A percentile compares a stretch with the other conserved stretches of the same genome.
These are phyloP conservation scores for Polyommatus iphigenia DNA, from an alignment of 2,888 invertebrate species.

Conservation along the genomic window DNA sequence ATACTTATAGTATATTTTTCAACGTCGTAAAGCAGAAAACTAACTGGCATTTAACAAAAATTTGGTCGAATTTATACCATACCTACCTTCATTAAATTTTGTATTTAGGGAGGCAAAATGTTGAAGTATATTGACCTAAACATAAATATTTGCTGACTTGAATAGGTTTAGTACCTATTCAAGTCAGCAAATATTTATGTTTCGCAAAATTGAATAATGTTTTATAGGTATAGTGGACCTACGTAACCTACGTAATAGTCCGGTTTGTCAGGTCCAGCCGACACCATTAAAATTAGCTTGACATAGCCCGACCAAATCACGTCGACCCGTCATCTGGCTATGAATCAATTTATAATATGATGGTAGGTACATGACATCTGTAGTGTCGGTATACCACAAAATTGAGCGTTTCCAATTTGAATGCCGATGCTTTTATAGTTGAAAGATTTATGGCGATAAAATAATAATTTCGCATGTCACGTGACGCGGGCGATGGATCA, in stretches of 20 bases:
- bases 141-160: not conserved
- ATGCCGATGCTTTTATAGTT: conserved; percentile 6
- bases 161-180: no score
- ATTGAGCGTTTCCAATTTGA: not conserved
- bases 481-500: conserved; percentile 8
- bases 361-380: no score
- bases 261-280: no score
- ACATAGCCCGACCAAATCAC: no score
- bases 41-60: not conserved
- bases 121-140: not conserved
- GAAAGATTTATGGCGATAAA: conserved; percentile 5
- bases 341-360: no score
- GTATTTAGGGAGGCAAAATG: not conserved
- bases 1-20: not conserved
- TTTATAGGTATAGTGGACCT: no score
- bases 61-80: not conserved
- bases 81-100: not conserved
- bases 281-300: no score
- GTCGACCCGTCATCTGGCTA: no score
- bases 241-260: no score
- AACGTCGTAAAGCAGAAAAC: not conserved
- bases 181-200: no score
- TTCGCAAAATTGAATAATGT: no score
- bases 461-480: conserved; percentile 3
- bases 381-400: not conserved